Base-by-base conservation (phyloP, 2,797 vertebrate species). In the Chelmon rostratus region DNA sequence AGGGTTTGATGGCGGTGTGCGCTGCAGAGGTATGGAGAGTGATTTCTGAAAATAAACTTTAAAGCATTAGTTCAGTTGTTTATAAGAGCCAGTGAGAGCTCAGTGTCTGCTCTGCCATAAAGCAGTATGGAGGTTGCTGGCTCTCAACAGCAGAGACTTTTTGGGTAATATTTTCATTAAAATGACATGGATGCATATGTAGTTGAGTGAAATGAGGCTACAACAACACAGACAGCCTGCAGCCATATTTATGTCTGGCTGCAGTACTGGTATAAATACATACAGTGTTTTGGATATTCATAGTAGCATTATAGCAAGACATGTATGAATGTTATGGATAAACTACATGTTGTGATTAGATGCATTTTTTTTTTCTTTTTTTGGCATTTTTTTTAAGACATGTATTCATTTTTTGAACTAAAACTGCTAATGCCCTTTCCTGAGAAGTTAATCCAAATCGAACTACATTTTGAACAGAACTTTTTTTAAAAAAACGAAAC, bases 401-500 rank as follows among this genome's bases (percentile, higher is more conserved):
- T 50, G 83, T 63, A 81, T 84, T 74, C 66, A 62, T 71, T 35
- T 77, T 84, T 88, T 84, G 49, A 81, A 86, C 83, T 83, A 67
- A 86, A 86, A 86, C 69, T 67, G 68, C 65, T 76, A 82, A 91
- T 88, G 84, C 75, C 88, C 90, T 86, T 94, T 94, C 95, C 95
- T 96, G 95, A 96, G 95, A 92, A 90, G 86, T 88, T 84, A 66
- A 78, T 90, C 85, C 78, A 85, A 82, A 83, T 65, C 78, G 18
- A 83, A 83, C 75, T 65, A 63, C 64, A 74, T 84, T 83, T 87
- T 57, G 11, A 79, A 76, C 7, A 82, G 13, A 71, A 53, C 46
- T 7, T 31, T 13, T 37, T 67, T 52, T 3, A 61, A 13, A 71
- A 31, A 44, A 44, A 15, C 8, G 3, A 62, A 10, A 76, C 58